These are phyloP conservation scores for Mythimna lalbum DNA, from an alignment of 2,888 invertebrate genomes.

Conservation along the genomic window DNA sequence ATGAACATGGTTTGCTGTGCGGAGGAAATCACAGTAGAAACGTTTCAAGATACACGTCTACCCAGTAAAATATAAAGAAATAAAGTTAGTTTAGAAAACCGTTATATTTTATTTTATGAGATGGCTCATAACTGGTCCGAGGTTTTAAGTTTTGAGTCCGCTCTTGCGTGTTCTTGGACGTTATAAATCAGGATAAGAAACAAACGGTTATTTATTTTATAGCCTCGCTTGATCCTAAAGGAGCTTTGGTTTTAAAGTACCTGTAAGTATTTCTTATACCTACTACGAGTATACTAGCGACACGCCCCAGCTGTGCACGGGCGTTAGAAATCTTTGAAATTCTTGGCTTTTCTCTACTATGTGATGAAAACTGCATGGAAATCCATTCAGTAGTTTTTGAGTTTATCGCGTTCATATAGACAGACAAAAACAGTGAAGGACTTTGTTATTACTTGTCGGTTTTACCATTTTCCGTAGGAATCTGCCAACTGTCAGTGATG, in stretches of 20 bases:
- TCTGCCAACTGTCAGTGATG: too few species aligned
- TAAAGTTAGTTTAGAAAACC: slow-evolving; percentile 60
- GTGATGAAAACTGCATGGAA: background rate
- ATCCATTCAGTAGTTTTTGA: background rate
- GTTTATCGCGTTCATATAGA: too few species aligned
- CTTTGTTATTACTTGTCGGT: too few species aligned
- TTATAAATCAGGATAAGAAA: slow-evolving; percentile 44
- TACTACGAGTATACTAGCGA: background rate
- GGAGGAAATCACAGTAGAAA: slow-evolving; percentile 46
- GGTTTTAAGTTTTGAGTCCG: slow-evolving; percentile 58
- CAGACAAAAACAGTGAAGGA: too few species aligned
- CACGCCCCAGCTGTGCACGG: too few species aligned
- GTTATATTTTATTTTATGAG: slow-evolving; percentile 73
- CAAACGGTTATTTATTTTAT: slow-evolving; percentile 22
- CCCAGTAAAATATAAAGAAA: slow-evolving; percentile 60
- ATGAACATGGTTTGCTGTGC: slow-evolving; percentile 30
- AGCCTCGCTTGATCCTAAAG: background rate
- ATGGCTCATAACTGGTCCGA: slow-evolving; percentile 54
- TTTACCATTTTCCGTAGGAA: too few species aligned
- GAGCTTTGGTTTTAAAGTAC: slow-evolving; percentile 5
- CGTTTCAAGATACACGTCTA: slow-evolving; percentile 63
- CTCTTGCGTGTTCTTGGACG: slow-evolving; percentile 42
- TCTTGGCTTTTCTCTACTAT: background rate
- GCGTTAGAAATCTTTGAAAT: too few species aligned
- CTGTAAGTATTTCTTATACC: background rate